Percentiles rank a stretch among this genome's conserved stretches.
phyloP scores from a whole-genome alignment of 2,888 invertebrate species.

The Chesias legatella region DNA sequence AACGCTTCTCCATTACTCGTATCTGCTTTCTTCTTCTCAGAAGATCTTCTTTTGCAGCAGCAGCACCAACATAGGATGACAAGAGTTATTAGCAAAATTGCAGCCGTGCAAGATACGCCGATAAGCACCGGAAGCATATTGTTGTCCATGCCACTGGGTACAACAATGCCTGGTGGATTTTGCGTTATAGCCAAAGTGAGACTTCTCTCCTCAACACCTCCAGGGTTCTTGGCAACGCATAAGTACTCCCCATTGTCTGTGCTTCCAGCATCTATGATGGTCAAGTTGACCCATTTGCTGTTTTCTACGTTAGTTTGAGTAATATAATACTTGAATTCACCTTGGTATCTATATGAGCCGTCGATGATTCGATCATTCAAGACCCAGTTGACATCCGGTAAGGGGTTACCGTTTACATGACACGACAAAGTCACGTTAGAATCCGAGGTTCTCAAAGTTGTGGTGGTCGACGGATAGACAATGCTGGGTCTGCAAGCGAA shows the following conservation, averaged over 20 bases:
- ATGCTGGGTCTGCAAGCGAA: conserved; percentile 92
- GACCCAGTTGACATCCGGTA: conserved; percentile 88
- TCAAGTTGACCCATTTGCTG: conserved; percentile 84
- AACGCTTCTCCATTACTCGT: conserved; percentile 84
- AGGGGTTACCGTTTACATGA: conserved; percentile 87
- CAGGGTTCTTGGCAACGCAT: conserved; percentile 91
- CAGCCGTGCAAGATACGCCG: conserved; percentile 66
- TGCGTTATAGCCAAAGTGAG: conserved; percentile 81
- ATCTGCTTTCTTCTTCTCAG: conserved; percentile 80
- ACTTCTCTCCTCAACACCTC: conserved; percentile 88
- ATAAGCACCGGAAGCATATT: conserved; percentile 78
- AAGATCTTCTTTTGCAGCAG: conserved; percentile 75
- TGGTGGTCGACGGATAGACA: conserved; percentile 80
- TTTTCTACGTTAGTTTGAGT: conserved; percentile 56
- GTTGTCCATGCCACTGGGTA: conserved; percentile 77
- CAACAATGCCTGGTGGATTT: conserved; percentile 60
- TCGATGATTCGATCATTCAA: conserved; percentile 83
- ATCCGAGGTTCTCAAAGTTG: conserved; percentile 82
- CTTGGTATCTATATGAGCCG: conserved; percentile 70
- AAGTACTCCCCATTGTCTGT: conserved; percentile 87
- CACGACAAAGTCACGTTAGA: conserved; percentile 87
- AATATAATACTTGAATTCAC: conserved; percentile 71
- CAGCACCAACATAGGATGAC: conserved; percentile 80
- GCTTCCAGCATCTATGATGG: conserved; percentile 81
- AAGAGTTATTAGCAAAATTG: conserved; percentile 74